Evolutionary conservation across 2,113 vertebrate species (phyloP).

Genomic region (Ornithorhynchus anatinus): DNA sequence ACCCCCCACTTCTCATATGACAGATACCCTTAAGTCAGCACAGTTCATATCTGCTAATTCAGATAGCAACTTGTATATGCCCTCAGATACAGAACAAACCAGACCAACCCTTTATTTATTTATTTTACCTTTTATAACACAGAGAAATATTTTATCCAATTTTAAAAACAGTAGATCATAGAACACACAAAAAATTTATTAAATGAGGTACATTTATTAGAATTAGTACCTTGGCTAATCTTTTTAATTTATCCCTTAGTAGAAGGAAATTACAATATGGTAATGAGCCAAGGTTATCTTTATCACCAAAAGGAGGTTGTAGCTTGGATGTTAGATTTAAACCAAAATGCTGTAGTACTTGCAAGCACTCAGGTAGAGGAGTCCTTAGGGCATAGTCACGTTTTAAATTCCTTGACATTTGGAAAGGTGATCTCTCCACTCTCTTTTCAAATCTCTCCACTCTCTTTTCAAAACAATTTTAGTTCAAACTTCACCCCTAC

Average conservation of each 20-base stretch:
- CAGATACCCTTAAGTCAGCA: too few relatives aligned
- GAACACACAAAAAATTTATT: conserved; percentile 51
- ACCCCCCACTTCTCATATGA: too few relatives aligned
- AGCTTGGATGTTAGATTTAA: conserved; percentile 30
- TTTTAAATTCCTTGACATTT: conserved; percentile 28
- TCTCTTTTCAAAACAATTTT: conserved; percentile 26
- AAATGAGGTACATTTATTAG: conserved; percentile 62
- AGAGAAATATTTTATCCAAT: conserved; percentile 62
- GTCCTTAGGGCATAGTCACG: not conserved
- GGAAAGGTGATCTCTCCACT: conserved; percentile 15
- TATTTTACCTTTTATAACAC: conserved; percentile 49
- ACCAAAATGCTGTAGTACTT: not conserved
- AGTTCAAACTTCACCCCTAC: conserved; percentile 30
- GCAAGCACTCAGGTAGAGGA: conserved; percentile 17
- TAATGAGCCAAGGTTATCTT: conserved; percentile 50
- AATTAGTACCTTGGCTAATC: conserved; percentile 65
- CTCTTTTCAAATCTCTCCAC: conserved; percentile 38
- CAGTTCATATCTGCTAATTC: too few relatives aligned
- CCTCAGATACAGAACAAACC: conserved; percentile 36
- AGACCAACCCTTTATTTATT: conserved; percentile 38
- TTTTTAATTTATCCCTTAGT: conserved; percentile 72
- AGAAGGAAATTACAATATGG: conserved; percentile 54
- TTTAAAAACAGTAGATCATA: conserved; percentile 57
- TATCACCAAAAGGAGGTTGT: conserved; percentile 44
- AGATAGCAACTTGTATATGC: conserved; percentile 58